Conservation (phyloP, 2,888 invertebrate species). For the Scrobipalpa costella region DNA sequence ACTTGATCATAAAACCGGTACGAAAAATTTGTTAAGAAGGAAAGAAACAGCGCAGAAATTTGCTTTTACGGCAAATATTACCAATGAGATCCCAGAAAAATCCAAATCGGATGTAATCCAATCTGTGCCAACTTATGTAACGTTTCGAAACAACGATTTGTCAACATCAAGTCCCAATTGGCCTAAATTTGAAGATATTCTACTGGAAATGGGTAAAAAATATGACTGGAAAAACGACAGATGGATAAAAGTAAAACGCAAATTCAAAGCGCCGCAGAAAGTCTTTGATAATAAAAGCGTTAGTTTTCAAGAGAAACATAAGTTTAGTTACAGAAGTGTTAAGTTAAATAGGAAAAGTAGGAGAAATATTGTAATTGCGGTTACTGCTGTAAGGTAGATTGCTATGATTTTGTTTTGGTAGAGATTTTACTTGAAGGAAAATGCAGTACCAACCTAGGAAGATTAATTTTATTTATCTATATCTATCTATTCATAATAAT, state of each 20-base stretch:
- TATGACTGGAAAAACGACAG: constrained; percentile 77
- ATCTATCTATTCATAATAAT: background rate
- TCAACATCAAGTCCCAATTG: constrained; percentile 39
- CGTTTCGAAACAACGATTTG: constrained; percentile 7
- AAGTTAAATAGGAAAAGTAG: constrained; percentile 71
- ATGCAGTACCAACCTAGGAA: background rate
- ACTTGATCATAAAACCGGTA: constrained; percentile 6
- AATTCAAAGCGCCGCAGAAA: background rate
- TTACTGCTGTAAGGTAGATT: constrained; percentile 72
- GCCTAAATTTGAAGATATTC: constrained; percentile 73
- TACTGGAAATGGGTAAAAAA: constrained; percentile 64
- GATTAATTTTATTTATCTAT: too few species aligned
- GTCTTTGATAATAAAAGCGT: background rate
- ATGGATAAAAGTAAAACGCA: constrained; percentile 69
- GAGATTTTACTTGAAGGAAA: background rate
- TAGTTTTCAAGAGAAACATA: constrained; percentile 62
- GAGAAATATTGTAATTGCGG: constrained; percentile 71
- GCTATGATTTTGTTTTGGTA: constrained; percentile 34
- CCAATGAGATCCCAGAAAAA: constrained; percentile 28
- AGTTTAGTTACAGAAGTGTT: constrained; percentile 70
- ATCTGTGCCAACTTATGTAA: constrained; percentile 9
- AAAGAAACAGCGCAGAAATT: constrained; percentile 37
- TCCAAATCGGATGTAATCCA: background rate
- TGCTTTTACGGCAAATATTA: constrained; percentile 34
- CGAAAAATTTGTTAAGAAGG: constrained; percentile 22